Percentiles rank a stretch among this genome's conserved stretches.
These are phyloP conservation scores for Byasa hedistus DNA, from an alignment of 2,888 invertebrate species.

Conservation along the genomic window DNA sequence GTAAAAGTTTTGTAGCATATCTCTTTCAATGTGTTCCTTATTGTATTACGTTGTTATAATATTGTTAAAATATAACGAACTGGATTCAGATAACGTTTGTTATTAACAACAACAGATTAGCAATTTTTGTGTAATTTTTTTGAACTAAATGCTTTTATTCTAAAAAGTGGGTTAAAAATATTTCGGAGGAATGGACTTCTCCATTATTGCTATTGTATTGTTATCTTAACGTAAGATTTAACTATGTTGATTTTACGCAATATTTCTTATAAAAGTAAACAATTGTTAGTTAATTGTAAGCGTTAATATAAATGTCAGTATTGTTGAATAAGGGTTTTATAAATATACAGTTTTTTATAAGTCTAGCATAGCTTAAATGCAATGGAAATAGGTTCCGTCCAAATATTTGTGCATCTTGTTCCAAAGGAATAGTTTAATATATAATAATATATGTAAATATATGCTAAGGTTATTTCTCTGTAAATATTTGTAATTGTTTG, in stretches of 20 bases:
- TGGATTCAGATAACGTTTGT: background rate
- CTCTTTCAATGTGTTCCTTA: conserved; percentile 16
- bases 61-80: background rate
- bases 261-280: background rate
- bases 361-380: conserved; percentile 33
- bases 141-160: background rate
- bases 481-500: conserved; percentile 20
- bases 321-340: conserved; percentile 33
- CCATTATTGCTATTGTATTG: background rate
- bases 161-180: background rate
- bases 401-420: conserved; percentile 65
- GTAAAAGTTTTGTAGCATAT: background rate
- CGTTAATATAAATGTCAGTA: conserved; percentile 38
- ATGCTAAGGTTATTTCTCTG: conserved; percentile 17
- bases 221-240: too few species aligned
- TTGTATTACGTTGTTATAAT: conserved; percentile 4
- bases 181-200: background rate
- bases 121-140: background rate
- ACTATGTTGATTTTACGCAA: background rate
- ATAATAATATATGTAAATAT: conserved; percentile 19
- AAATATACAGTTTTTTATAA: conserved; percentile 32
- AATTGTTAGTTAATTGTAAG: conserved; percentile 22
- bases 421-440: conserved; percentile 69
- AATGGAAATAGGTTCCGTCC: conserved; percentile 62
- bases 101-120: too few species aligned